Evolutionary conservation across 2,113 vertebrate species (phyloP), one percentile per base, ranked within the genome.

Genomic region (Todiramphus chloris): DNA sequence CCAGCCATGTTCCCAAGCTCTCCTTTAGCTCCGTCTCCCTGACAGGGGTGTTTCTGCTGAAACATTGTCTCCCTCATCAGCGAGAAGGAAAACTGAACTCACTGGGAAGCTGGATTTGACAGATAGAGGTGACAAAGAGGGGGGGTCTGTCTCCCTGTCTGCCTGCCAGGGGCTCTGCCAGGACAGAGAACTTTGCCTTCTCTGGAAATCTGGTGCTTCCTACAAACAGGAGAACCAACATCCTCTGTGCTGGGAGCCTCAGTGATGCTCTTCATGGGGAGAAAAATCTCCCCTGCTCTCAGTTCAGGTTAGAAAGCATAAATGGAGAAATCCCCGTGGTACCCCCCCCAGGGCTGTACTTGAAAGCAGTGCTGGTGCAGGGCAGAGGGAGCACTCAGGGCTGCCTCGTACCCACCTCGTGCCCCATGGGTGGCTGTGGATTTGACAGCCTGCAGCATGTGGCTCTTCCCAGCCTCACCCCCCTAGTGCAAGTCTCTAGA

Each of bases 371-470:
- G 11, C 33, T 46, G 58, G 27, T 10, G 11, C 14, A 69, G 35
- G 60, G 28, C 39, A 48, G 19, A 35, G 24, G 10, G 13, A 48
- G 7, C 17, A 20, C 39, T 33, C 0, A 5, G 39, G 55, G 33
- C 72, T n/a, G 41, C 6, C 23, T 24, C 3, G 1, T 8, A 3
- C 46, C 28, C 48, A 56, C 17, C 10, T 33, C 0, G 0, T 33
- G 33, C 41, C 13, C 60, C 20, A 13, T 16, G 27, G 5, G 5
- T 39, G 66, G 4, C 50, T 3, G 0, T 8, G 13, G 33, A 25
- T 46, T 80, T 8, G 4, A 20, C 20, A 66, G 5, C 25, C 37
- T 58, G 11, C 68, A 44, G 13, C 0, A 4, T 39, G 53, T 7
- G 53, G 9, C 5, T 68, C 13, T 44, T 81, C 55, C 44, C 18